Percentiles rank a stretch among this genome's conserved stretches.
Evolutionary conservation across 2,797 vertebrate species (phyloP).

Genomic region (Lagorchestes hirsutus): DNA sequence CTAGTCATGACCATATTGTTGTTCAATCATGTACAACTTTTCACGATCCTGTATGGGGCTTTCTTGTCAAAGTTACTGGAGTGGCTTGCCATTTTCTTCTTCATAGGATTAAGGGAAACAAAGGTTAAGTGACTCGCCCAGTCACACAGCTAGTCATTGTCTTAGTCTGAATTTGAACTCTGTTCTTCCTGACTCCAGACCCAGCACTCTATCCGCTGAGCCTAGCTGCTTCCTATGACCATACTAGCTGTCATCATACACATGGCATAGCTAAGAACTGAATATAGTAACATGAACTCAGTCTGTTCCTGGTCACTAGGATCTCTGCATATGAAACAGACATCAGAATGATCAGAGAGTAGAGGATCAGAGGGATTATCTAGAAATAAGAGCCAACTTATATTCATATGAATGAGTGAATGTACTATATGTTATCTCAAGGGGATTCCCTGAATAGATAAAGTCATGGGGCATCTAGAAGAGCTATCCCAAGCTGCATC

Average conservation of each 20-base stretch:
- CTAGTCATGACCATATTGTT: no score
- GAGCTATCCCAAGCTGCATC: background rate
- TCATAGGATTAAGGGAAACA: background rate
- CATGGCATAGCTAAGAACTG: background rate
- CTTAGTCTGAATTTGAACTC: background rate
- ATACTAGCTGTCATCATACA: background rate
- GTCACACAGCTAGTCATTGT: background rate
- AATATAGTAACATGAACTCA: background rate
- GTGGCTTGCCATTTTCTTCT: background rate
- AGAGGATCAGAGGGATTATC: background rate
- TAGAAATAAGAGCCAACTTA: background rate
- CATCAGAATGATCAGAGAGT: background rate
- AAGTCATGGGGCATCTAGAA: background rate
- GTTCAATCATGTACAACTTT: background rate
- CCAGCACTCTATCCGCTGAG: background rate
- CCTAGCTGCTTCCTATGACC: background rate
- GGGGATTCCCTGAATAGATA: background rate
- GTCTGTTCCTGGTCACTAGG: background rate
- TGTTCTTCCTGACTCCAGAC: background rate
- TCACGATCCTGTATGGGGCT: background rate
- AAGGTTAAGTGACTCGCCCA: background rate
- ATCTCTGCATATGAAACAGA: background rate
- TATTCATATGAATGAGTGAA: slow-evolving; percentile 13
- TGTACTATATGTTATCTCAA: background rate
- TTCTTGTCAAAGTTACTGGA: background rate